Conservation (phyloP, 1,140 invertebrate species). For the Periplaneta americana region DNA sequence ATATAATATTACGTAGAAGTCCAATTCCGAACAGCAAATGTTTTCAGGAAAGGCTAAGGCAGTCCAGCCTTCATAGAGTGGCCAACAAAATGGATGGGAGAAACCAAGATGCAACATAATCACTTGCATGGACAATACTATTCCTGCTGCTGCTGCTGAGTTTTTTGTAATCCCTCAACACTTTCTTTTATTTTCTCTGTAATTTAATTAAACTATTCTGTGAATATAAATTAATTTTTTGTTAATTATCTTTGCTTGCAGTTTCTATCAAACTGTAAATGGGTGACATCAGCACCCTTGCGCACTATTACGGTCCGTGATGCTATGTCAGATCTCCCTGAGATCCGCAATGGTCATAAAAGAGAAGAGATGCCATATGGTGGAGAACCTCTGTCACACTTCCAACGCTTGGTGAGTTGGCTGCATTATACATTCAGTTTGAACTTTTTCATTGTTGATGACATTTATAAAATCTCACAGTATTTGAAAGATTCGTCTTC, state of each 20-base stretch:
- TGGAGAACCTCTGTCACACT: conserved; percentile 66
- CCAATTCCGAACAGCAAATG: too few relatives aligned
- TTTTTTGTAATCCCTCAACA: too few relatives aligned
- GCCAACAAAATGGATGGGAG: too few relatives aligned
- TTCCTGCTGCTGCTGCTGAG: too few relatives aligned
- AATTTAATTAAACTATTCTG: neutral
- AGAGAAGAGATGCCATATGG: conserved; percentile 66
- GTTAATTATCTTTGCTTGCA: conserved; percentile 24
- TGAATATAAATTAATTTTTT: neutral
- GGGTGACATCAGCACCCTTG: conserved; percentile 58
- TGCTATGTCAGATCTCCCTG: conserved; percentile 76
- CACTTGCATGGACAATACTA: too few relatives aligned
- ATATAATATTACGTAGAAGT: too few relatives aligned
- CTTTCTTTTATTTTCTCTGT: neutral
- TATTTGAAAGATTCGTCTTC: neutral
- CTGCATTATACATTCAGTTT: too few relatives aligned
- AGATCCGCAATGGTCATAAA: conserved; percentile 67
- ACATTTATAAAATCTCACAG: neutral
- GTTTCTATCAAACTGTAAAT: conserved; percentile 42
- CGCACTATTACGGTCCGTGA: conserved; percentile 73
- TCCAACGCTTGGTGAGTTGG: conserved; percentile 61
- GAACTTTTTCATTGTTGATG: neutral
- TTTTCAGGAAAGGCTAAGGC: too few relatives aligned
- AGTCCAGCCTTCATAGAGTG: too few relatives aligned
- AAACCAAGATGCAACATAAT: too few relatives aligned